Base-by-base conservation (phyloP, 2,888 invertebrate genomes). In the Hyalella azteca region DNA sequence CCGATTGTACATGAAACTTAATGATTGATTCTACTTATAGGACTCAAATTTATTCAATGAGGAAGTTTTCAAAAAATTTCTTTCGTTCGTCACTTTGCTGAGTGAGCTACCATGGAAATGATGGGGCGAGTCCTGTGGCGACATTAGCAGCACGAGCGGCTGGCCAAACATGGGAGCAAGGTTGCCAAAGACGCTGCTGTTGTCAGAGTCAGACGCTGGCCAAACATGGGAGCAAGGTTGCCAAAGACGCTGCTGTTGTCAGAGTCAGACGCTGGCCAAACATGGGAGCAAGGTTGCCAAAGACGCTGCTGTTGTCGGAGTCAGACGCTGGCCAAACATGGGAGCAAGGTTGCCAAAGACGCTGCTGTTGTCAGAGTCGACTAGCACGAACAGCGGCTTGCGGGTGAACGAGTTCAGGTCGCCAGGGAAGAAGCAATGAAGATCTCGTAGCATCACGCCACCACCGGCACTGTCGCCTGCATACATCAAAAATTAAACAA, bases 241-340 rank as follows among this genome's bases (percentile, higher is more conserved):
- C 95, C 93, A 89, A 95, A 96, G 85, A 95, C 94, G 88, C 93
- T 93, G 87, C 96, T 96, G 90, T 97, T 97, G 89, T 97, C 95
- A 85, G 97, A 97, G 88, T 98, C n/a, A n/a, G n/a, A n/a, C n/a
- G n/a, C n/a, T n/a, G 96, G 39, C 96, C 97, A 89, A 98, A 98
- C 87, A 94, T 93, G 85, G 92, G 91, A 4, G 26, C 29, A 87
- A 97, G 93, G 88, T 95, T 93, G 90, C 95, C 93, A 89, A 95
- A 96, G 85, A 95, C 94, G 88, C 93, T 93, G 87, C 96, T 96
- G 90, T 97, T 97, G 89, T 97, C 95, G 85, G 97, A 97, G 88
- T 98, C n/a, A n/a, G n/a, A n/a, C n/a, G n/a, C n/a, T n/a, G n/a
- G 39, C 96, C 97, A 89, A 98, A 98, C 87, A 94, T 93, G 85